These are phyloP conservation scores for Chelonus insularis DNA, from an alignment of 1,140 invertebrate genomes.

Conservation along the genomic window DNA sequence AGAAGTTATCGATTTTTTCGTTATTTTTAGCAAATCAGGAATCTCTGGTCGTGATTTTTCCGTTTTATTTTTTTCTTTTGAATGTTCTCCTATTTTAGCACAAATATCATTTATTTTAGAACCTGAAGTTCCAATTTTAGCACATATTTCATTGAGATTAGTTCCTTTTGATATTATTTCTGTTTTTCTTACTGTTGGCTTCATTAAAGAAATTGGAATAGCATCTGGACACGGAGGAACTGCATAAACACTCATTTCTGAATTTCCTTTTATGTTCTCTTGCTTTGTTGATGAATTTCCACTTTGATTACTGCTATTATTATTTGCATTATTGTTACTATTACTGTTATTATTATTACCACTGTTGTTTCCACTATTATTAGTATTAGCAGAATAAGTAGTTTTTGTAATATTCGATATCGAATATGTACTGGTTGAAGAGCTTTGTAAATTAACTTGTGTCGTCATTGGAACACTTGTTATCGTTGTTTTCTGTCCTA, in stretches of 20 bases:
- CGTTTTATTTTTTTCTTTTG: conserved; percentile 51
- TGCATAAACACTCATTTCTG: conserved; percentile 31
- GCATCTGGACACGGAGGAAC: conserved; percentile 56
- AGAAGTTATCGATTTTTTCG: conserved; percentile 37
- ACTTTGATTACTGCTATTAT: background rate
- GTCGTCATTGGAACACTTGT: too few relatives aligned
- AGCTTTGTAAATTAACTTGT: too few relatives aligned
- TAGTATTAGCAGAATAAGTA: background rate
- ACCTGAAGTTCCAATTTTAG: conserved; percentile 47
- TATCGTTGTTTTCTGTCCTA: too few relatives aligned
- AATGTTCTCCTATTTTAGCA: conserved; percentile 55
- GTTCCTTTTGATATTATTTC: conserved; percentile 48
- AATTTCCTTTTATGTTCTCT: conserved; percentile 30
- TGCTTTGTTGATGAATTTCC: conserved; percentile 29
- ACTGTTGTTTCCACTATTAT: background rate
- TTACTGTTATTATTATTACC: background rate
- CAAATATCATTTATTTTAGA: conserved; percentile 58
- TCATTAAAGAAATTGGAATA: conserved; percentile 55
- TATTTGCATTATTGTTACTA: conserved; percentile 3
- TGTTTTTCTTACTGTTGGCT: conserved; percentile 47
- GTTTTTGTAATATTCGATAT: too few relatives aligned
- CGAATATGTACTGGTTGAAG: too few relatives aligned
- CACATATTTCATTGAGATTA: conserved; percentile 49
- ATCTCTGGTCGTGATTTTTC: conserved; percentile 49
- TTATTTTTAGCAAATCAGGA: conserved; percentile 54